Base-by-base conservation (phyloP, 2,888 invertebrate species). In the Temnothorax ravouxi region DNA sequence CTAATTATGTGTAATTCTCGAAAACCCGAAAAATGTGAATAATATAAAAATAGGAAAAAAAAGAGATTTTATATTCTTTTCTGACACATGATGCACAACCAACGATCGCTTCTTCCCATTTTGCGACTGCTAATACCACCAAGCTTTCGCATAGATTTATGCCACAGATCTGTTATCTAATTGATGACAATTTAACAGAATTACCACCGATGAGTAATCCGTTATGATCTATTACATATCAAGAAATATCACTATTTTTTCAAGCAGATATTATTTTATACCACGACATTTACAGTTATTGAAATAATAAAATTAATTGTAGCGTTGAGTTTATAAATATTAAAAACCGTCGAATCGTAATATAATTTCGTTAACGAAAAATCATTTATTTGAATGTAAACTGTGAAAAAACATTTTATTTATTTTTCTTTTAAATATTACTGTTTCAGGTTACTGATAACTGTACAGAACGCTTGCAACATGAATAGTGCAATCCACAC, bases 41-140 rank as follows among this genome's bases (percentile, higher is more conserved):
- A 11, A 25, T 25, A 47, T 6, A 9, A 3, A 41, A 29, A 8
- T 13, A 44, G 1, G n/a, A 29, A 44, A 59, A n/a, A 67, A 3
- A 13, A 21, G 13, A 4, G 34, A 25, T 59, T 72, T 59, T 44
- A 18, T 61, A n/a, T 74, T 29, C 4, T 74, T 29, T 2, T 18
- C 5, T 11, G 72, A 29, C 8, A 59, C 15, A 34, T 18, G 25
- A 71, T 71, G 38, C 54, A 15, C 59, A 61, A 75, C 47, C 5
- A 34, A 6, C 47, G n/a, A 74, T 61, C 47, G 47, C 44, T 74
- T 13, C 15, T 61, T 34, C 29, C 47, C 15, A 75, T 75, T 61
- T 34, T 75, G 61, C 9, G 44, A 15, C n/a, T 67, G 56, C 34
- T 34, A 34, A 47, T 50, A 47, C n/a, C 15, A 29, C 29, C 6